Conservation (phyloP, 2,797 vertebrate genomes). For the Sebastes minor region DNA sequence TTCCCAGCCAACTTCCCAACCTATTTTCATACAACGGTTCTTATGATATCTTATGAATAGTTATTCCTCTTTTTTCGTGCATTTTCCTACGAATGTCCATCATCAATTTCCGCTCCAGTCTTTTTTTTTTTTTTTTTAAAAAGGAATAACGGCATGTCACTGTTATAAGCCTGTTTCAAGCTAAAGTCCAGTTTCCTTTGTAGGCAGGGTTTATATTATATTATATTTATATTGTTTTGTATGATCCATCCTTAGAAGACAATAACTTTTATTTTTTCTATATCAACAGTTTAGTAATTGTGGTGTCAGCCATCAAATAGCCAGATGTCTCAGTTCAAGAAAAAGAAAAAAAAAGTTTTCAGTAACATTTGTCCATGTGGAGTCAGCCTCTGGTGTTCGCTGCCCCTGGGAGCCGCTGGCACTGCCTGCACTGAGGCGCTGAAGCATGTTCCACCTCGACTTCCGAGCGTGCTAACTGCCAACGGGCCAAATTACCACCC, state of each 20-base stretch:
- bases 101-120: no score
- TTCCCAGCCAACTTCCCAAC: no score
- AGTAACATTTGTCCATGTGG: background rate
- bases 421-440: slow-evolving; percentile 1
- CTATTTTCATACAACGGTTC: no score
- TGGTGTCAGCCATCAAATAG: background rate
- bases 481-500: slow-evolving; percentile 53
- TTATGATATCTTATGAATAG: no score
- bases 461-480: slow-evolving; percentile 44
- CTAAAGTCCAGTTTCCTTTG: background rate
- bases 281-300: background rate
- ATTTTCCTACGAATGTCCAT: no score
- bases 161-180: no score
- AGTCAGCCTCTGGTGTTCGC: background rate
- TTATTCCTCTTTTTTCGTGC: no score
- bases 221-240: no score
- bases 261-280: background rate
- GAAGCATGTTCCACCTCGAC: background rate
- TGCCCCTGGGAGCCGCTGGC: slow-evolving; percentile 17
- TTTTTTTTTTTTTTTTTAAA: no score
- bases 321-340: slow-evolving; percentile 1
- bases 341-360: background rate
- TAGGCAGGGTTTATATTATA: no score
- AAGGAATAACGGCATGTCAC: no score
- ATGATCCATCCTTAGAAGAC: background rate